These are phyloP conservation scores for Apogon hyalosoma DNA, from an alignment of 2,797 vertebrate genomes.

Conservation along the genomic window DNA sequence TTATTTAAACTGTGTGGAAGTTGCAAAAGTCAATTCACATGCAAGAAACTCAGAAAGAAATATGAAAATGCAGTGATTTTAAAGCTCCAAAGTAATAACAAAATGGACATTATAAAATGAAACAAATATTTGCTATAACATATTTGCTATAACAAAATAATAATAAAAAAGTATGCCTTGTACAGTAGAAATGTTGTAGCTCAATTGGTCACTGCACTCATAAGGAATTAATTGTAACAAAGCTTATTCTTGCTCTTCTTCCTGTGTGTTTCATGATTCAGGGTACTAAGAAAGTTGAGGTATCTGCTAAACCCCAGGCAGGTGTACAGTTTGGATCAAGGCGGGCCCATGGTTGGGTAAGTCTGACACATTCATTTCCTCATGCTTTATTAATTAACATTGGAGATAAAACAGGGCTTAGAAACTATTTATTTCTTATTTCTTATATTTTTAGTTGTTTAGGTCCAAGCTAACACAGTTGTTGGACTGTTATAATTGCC, in stretches of 20 bases:
- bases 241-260: background rate
- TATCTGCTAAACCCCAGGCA: conserved; percentile 95
- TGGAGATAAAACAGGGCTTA: background rate
- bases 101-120: too few species aligned
- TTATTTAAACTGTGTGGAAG: background rate
- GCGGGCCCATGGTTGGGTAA: conserved; percentile 91
- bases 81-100: too few species aligned
- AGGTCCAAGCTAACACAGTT: background rate
- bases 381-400: background rate
- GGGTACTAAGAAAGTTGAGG: conserved; percentile 94
- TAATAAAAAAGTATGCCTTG: too few species aligned
- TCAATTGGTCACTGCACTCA: background rate
- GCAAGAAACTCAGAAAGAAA: too few species aligned
- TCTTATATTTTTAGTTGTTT: too few species aligned
- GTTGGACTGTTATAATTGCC: too few species aligned
- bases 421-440: background rate
- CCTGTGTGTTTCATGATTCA: conserved; percentile 52
- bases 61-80: too few species aligned
- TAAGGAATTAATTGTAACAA: background rate
- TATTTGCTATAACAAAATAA: too few species aligned
- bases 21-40: background rate
- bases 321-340: conserved; percentile 93
- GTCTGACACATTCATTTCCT: conserved; percentile 43
- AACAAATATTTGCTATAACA: too few species aligned
- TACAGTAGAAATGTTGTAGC: background rate